Evolutionary conservation across 2,888 invertebrate genomes (phyloP).

Genomic region (Strigamia crassipes): DNA sequence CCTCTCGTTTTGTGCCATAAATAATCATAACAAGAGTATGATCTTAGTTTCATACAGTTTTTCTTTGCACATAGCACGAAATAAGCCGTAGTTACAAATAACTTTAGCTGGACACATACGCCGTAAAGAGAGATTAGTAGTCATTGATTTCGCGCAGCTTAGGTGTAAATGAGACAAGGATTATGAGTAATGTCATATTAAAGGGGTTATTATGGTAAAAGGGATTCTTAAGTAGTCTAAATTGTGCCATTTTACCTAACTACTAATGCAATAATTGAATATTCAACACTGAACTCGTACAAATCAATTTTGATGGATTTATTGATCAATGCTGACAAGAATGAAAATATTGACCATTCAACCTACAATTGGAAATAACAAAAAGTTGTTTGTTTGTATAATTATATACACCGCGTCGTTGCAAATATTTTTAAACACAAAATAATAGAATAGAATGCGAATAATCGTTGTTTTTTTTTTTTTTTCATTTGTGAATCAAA

Average conservation of each 20-base stretch:
- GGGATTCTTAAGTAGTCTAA: too few species aligned
- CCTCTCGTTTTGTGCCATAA: not conserved
- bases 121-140: not conserved
- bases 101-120: not conserved
- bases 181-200: not conserved
- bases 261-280: too few species aligned
- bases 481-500: not conserved
- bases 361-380: too few species aligned
- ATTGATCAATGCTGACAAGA: too few species aligned
- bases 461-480: not conserved
- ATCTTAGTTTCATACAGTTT: not conserved
- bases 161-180: slow-evolving; percentile 5
- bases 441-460: not conserved
- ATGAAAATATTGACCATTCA: too few species aligned
- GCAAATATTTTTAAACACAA: too few species aligned
- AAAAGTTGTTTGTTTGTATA: too few species aligned
- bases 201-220: not conserved
- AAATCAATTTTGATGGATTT: too few species aligned
- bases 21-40: too few species aligned
- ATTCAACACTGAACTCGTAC: too few species aligned
- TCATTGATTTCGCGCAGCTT: not conserved
- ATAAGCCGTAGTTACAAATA: not conserved
- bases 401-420: too few species aligned
- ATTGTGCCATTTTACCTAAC: too few species aligned
- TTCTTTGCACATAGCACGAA: not conserved